A percentile compares a stretch with the other conserved stretches of the same genome.
Conservation (phyloP, 2,113 vertebrate species). For the Natator depressus region DNA sequence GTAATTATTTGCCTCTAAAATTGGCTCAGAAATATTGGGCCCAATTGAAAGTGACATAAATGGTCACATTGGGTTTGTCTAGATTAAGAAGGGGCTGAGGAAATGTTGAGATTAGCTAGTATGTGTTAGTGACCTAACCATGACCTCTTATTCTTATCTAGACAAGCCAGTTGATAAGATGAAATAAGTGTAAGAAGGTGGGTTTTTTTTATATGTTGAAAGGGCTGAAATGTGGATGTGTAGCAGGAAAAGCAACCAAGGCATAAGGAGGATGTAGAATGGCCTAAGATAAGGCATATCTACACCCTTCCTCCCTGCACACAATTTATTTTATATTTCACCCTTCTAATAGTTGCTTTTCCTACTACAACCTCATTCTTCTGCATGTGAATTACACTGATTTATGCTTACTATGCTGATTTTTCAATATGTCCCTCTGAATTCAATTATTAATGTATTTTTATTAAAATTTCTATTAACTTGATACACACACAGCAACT, state of each 20-base stretch:
- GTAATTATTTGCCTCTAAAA: neutral
- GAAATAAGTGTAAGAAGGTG: neutral
- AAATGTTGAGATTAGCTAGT: neutral
- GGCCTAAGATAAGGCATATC: neutral
- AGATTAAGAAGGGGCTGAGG: neutral
- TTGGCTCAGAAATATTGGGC: neutral
- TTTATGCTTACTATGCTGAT: neutral
- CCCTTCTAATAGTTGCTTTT: neutral
- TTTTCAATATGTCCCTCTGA: neutral
- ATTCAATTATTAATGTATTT: neutral
- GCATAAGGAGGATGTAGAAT: neutral
- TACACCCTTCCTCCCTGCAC: neutral
- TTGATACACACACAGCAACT: neutral
- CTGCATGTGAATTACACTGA: neutral
- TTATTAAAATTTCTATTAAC: neutral
- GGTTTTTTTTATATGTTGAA: neutral
- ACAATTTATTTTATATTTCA: neutral
- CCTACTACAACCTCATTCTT: neutral
- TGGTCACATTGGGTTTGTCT: neutral
- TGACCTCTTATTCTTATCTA: neutral
- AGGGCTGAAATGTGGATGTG: neutral
- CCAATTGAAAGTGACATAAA: neutral
- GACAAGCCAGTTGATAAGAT: neutral
- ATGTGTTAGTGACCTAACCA: neutral
- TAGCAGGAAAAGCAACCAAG: neutral